Conservation (phyloP, 2,888 invertebrate genomes). For the Mesopsocus fuscifrons region DNA sequence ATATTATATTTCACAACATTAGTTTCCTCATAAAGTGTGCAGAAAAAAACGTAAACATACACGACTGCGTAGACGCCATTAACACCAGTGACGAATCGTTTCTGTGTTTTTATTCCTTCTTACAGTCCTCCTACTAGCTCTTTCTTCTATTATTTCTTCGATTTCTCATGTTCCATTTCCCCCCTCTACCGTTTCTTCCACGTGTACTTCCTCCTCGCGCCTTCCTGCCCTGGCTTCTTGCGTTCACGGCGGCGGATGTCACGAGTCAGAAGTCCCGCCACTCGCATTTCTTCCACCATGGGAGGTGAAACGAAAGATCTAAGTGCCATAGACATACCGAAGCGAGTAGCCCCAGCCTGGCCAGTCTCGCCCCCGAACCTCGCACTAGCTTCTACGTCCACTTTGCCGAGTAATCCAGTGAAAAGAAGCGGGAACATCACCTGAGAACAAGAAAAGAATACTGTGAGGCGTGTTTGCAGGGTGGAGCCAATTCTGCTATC, state of each 20-base stretch:
- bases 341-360: conserved; percentile 76
- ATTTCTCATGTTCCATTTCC: conserved; percentile 2
- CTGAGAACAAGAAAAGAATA: conserved; percentile 28
- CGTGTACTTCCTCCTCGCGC: conserved; percentile 75
- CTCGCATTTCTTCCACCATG: conserved; percentile 63
- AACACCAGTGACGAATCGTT: too few species aligned
- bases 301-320: conserved; percentile 62
- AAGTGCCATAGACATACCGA: conserved; percentile 69
- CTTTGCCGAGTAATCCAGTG: conserved; percentile 48
- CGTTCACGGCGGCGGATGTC: conserved; percentile 65
- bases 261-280: conserved; percentile 70
- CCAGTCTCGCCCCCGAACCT: conserved; percentile 54
- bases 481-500: too few species aligned
- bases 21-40: too few species aligned
- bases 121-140: not conserved
- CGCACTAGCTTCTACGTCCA: conserved; percentile 67
- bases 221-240: conserved; percentile 82
- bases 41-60: too few species aligned
- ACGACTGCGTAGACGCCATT: too few species aligned
- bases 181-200: conserved; percentile 80
- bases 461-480: not conserved
- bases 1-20: too few species aligned
- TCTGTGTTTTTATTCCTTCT: too few species aligned
- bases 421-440: conserved; percentile 71
- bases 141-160: not conserved